Evolutionary conservation across 2,888 invertebrate species (phyloP), one percentile per base, ranked within the genome.

Genomic region (Myathropa florea): DNA sequence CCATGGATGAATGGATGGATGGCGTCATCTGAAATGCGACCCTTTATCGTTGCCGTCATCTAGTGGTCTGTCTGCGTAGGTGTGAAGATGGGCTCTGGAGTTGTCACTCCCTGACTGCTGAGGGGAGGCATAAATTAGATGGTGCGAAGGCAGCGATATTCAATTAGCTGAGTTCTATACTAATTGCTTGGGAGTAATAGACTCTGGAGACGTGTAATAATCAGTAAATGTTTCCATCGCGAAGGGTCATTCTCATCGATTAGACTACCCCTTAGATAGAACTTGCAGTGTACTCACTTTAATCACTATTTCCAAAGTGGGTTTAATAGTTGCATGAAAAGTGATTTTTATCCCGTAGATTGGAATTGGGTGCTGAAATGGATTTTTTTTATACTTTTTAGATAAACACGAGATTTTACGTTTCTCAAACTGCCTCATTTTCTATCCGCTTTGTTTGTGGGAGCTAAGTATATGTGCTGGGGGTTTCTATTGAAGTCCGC

Each of bases 111-210:
- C 39, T 24, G n/a, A n/a, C 23, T 6, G 23, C 3, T 46, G 7
- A 23, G 39, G 46, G 39, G 24, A 53, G 65, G 60, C 46, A 76
- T 76, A 67, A 67, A 76, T 76, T 67, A 61, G 60, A 60, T 76
- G 26, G 36, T 65, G 75, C 36, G 39, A 28, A 64, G 59, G 28
- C 39, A 67, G 76, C 46, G 24, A 30, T 67, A 76, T 59, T 76
- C 7, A 76, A 76, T 76, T 76, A 76, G 60, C 23, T 67, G 21
- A 21, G 24, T 36, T 21, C 57, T 6, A 10, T 12, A 23, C 21
- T 65, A 59, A 75, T 65, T 65, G 36, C 21, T 39, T 36, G 26
- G 59, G 36, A 33, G 26, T 75, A 28, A 57, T 39, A n/a, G 73
- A 9, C 26, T 18, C 14, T 6, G 24, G 55, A 9, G 14, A 36